Conservation (phyloP, 1,140 invertebrate genomes). For the Temnothorax longispinosus region DNA sequence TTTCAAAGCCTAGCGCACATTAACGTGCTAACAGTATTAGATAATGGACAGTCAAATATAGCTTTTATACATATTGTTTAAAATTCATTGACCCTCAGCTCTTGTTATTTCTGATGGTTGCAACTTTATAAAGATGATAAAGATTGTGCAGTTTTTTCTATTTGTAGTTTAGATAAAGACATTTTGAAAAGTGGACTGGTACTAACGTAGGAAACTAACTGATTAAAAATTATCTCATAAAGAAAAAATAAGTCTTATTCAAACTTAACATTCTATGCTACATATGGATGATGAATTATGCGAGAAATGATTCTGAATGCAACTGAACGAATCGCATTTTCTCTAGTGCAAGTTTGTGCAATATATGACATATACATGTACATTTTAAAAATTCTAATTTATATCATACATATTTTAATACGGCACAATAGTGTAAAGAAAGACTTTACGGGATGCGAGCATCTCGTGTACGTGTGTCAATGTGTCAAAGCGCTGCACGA, state of each 20-base stretch:
- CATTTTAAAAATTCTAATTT: too few species aligned
- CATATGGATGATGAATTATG: neutral
- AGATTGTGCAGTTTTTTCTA: neutral
- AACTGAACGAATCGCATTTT: neutral
- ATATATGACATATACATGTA: too few species aligned
- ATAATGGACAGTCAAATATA: neutral
- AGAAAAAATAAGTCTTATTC: neutral
- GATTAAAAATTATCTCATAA: neutral
- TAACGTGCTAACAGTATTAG: constrained; percentile 2
- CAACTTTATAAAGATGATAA: neutral
- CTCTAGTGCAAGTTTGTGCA: neutral
- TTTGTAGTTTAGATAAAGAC: neutral
- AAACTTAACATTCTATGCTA: neutral
- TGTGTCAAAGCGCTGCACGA: neutral
- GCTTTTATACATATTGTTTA: neutral
- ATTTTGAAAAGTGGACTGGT: neutral
- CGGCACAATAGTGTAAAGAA: too few species aligned
- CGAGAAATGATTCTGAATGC: neutral
- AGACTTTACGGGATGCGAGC: neutral
- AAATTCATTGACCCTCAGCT: neutral
- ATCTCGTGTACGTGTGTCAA: neutral
- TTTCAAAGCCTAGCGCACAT: neutral
- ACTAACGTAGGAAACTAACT: neutral
- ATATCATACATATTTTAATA: too few species aligned
- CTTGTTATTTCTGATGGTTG: neutral